Evolutionary conservation across 2,113 vertebrate genomes (phyloP).

Genomic region (Numenius arquata): DNA sequence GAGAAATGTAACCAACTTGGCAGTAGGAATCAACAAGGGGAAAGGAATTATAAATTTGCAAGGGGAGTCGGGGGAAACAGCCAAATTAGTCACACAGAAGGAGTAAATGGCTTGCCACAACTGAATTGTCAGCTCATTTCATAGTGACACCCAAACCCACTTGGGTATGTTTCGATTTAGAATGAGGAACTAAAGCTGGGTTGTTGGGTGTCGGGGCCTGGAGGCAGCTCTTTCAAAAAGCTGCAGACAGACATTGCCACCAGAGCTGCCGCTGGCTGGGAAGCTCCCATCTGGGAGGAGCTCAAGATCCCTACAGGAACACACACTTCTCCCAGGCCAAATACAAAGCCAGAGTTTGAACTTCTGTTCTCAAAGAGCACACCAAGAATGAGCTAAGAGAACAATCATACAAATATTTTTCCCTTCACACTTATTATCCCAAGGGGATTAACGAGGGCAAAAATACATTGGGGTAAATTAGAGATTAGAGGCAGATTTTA

Average conservation of each 20-base stretch:
- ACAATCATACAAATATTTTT: background rate
- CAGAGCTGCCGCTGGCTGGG: background rate
- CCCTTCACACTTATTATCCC: background rate
- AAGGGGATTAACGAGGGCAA: background rate
- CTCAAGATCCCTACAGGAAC: background rate
- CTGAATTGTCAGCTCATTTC: background rate
- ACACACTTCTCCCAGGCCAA: background rate
- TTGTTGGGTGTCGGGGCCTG: background rate
- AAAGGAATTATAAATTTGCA: background rate
- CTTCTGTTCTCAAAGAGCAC: background rate
- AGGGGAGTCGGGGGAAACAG: background rate
- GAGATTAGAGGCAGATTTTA: background rate
- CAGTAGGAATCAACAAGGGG: background rate
- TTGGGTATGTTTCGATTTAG: background rate
- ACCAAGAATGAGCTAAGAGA: background rate
- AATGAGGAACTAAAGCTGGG: background rate
- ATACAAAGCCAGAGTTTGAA: background rate
- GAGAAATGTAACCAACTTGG: background rate
- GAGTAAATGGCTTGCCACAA: background rate
- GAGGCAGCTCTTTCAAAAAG: background rate
- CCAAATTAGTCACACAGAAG: background rate
- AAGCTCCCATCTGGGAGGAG: background rate
- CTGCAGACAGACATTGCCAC: background rate
- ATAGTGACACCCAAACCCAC: background rate
- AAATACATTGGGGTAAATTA: background rate